Base-by-base conservation (phyloP, 2,113 vertebrate genomes). In the Psephotus haematonotus region DNA sequence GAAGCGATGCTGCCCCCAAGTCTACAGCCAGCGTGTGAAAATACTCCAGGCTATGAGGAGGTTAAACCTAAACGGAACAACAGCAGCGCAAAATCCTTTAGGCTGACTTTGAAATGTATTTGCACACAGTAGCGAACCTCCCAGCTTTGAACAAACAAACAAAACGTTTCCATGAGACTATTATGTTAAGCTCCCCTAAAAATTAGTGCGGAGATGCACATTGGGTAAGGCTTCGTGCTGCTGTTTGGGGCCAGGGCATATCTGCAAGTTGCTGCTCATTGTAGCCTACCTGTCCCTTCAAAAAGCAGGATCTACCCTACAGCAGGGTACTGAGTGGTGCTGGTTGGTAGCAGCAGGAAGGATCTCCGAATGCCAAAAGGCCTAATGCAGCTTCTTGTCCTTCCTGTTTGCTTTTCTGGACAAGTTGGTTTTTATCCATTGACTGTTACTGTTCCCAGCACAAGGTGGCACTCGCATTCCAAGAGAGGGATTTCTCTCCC, bases 381-480 rank as follows among this genome's bases (percentile, higher is more conserved):
- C 23, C 13, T 35, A 7, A 24, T 3, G 52, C 10, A n/a, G 44
- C 33, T 57, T 24, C 77, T 41, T 9, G 7, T 19, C 23, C 8
- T 50, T 12, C n/a, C 50, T 18, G 0, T 15, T n/a, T 5, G 8
- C 10, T 63, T 17, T 37, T 31, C 41, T 6, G 43, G 27, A 24
- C 24, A 3, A 31, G 24, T 3, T 24, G 33, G 6, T 1, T 49
- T 71, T 31, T 17, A 47, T 31, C 47, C 35, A 1, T 2, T 13
- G 64, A 2, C 44, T 43, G 12, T 59, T 86, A 11, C 62, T 1
- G 1, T 29, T 93, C 82, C 44, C 65, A 68, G 80, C 95, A 93
- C 90, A 55, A 86, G 95, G 88, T 93, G 95, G 95, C 95, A 71
- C 85, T 88, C 78, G 1, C 9, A 35, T 86, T 63, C 85, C 72